Evolutionary conservation across 1,140 invertebrate genomes (phyloP).

Genomic region (Macrobrachium nipponense): DNA sequence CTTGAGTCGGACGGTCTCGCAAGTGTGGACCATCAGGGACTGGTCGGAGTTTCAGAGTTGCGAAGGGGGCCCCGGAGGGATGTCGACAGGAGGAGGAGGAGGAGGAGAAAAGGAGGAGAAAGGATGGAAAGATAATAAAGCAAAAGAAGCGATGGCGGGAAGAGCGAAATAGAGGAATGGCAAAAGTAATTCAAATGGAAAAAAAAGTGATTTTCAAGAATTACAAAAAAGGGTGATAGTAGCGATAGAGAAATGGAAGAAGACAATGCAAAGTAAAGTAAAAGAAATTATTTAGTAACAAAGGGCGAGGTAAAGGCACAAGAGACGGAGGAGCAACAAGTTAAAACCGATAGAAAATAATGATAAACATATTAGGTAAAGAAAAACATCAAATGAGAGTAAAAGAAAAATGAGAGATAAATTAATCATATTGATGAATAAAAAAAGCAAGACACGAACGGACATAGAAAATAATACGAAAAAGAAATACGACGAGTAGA

Average conservation of each 20-base stretch:
- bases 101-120: background rate
- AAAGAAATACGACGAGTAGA: no score
- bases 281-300: no score
- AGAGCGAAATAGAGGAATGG: background rate
- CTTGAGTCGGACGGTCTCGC: constrained; percentile 89
- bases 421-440: background rate
- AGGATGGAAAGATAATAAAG: background rate
- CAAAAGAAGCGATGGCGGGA: background rate
- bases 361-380: no score
- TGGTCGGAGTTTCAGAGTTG: constrained; percentile 66
- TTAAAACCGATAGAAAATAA: no score
- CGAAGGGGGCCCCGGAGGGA: background rate
- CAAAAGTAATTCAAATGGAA: background rate
- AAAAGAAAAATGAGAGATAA: background rate
- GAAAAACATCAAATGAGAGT: background rate
- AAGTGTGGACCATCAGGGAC: constrained; percentile 91
- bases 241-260: no score
- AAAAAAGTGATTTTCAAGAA: background rate
- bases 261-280: no score
- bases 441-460: no score
- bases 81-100: background rate
- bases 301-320: no score
- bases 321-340: no score
- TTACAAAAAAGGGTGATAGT: no score
- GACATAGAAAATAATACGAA: no score